Percentiles rank a stretch among this genome's conserved stretches.
These are phyloP conservation scores for Champsocephalus esox DNA, from an alignment of 2,797 vertebrate genomes.

Conservation along the genomic window DNA sequence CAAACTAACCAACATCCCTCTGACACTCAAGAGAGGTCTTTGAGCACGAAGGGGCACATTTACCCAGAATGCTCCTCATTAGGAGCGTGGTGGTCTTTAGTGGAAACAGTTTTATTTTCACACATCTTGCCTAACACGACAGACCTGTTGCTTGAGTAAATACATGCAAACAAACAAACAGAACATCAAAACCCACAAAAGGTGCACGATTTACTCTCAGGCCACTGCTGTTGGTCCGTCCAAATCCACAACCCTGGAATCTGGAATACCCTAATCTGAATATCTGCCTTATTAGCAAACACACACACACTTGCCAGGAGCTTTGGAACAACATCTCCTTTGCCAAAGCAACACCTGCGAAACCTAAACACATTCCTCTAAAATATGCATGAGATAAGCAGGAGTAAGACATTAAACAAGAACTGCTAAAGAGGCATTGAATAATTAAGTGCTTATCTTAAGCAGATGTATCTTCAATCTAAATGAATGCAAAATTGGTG, in stretches of 20 bases:
- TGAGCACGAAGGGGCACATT: slow-evolving; percentile 52
- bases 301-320: slow-evolving; percentile 29
- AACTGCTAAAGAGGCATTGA: slow-evolving; percentile 16
- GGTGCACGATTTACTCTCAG: slow-evolving; percentile 21
- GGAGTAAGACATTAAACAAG: slow-evolving; percentile 25
- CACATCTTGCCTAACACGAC: slow-evolving; percentile 74
- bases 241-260: slow-evolving; percentile 45
- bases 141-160: slow-evolving; percentile 46
- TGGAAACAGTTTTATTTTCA: slow-evolving; percentile 63
- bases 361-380: slow-evolving; percentile 44
- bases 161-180: slow-evolving; percentile 36
- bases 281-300: slow-evolving; percentile 55
- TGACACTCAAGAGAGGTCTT: slow-evolving; percentile 46
- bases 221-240: slow-evolving; percentile 29
- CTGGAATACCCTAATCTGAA: slow-evolving; percentile 65
- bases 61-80: slow-evolving; percentile 55
- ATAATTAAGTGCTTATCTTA: slow-evolving; percentile 41
- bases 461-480: slow-evolving; percentile 31
- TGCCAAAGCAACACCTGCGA: slow-evolving; percentile 56
- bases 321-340: slow-evolving; percentile 58
- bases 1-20: slow-evolving; percentile 29
- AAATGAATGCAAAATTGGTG: slow-evolving; percentile 35
- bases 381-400: slow-evolving; percentile 40
- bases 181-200: slow-evolving; percentile 19
- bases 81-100: slow-evolving; percentile 63